Evolutionary conservation across 2,797 vertebrate species (phyloP).

Genomic region (Tapirus indicus): DNA sequence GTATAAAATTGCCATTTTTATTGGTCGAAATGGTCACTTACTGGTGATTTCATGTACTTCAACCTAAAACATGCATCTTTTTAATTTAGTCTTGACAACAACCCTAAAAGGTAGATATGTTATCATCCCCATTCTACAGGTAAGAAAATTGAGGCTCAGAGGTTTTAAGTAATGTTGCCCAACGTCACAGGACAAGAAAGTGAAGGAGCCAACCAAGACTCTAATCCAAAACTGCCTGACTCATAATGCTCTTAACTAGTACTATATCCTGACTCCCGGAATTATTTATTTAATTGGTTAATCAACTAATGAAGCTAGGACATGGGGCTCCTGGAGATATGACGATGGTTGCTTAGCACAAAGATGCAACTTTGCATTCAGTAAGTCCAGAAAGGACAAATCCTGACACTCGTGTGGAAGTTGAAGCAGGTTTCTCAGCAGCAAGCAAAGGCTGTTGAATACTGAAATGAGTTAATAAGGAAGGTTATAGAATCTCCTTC

Average conservation of each 20-base stretch:
- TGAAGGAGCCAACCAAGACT: background rate
- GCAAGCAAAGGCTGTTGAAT: slow-evolving; percentile 53
- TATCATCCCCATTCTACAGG: background rate
- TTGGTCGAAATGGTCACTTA: background rate
- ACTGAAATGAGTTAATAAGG: slow-evolving; percentile 69
- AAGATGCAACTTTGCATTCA: background rate
- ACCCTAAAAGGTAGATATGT: background rate
- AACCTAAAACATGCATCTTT: background rate
- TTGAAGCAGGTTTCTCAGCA: background rate
- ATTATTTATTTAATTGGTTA: background rate
- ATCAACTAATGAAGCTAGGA: background rate
- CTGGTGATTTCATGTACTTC: background rate
- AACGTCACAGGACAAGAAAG: background rate
- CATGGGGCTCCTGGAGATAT: background rate
- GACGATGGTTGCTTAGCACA: background rate
- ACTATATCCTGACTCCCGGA: background rate
- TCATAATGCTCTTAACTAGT: background rate
- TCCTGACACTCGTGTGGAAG: background rate
- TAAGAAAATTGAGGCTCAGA: slow-evolving; percentile 2
- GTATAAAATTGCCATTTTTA: background rate
- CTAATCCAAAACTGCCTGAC: background rate
- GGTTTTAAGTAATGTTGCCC: slow-evolving; percentile 22
- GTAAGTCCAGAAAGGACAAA: background rate
- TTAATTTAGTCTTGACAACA: background rate
- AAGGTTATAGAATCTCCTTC: slow-evolving; percentile 65